Base-by-base conservation (phyloP, 2,113 vertebrate genomes). In the Pyxicephalus adspersus region DNA sequence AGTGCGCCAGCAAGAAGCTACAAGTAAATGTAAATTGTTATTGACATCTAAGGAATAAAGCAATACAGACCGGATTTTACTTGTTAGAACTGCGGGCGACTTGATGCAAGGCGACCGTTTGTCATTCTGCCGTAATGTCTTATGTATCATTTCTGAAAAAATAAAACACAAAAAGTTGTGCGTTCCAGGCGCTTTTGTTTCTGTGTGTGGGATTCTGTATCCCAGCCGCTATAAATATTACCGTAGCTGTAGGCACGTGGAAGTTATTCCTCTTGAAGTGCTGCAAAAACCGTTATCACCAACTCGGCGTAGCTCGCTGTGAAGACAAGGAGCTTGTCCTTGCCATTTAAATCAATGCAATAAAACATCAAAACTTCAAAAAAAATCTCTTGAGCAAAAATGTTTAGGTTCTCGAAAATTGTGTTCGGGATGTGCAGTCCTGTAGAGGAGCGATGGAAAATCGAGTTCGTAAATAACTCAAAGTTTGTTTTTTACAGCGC, bases 1-100 rank as follows among this genome's bases (percentile, higher is more conserved):
- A 77, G 65, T 85, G 70, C 83, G 84, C 84, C 80, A 88, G 85
- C 74, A 86, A 84, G 85, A 68, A 85, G 57, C 23, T 84, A 74
- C 1, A 18, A 79, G 84, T 83, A 64, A 75, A 58, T 76, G 71
- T 64, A 84, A 85, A 88, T 70, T 80, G 84, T 50, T 89, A 87
- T 70, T 54, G 90, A 87, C 83, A 54, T 68, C 58, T 4, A 64
- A 83, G 81, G 79, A 78, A 54, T 80, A 51, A 25, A 74, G 76
- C 70, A 81, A 19, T 77, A 85, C 83, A 55, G 83, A 29, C 67
- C 58, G 81, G 52, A 84, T 83, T 82, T 50, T 65, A 67, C 51
- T 85, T 84, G 1, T 73, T 80, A 0, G 77, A 75, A 65, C n/a
- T 65, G 17, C n/a, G 64, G 85, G 55, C 58, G 83, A 73, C 83